phyloP scores from a whole-genome alignment of 2,888 invertebrate species.

The Pristionchus arcanus region DNA sequence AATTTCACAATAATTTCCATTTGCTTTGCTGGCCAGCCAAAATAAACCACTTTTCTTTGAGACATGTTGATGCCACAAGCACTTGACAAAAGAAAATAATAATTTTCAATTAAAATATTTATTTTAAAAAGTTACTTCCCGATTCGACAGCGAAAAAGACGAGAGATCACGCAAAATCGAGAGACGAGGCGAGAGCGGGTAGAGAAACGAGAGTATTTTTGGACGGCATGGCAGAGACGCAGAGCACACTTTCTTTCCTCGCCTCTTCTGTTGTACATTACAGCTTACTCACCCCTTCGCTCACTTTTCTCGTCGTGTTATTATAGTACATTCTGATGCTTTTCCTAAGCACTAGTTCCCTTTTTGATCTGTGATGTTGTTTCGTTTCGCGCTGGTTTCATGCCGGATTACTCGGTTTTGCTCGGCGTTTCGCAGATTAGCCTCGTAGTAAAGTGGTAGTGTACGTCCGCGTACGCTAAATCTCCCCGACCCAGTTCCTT shows the following conservation, averaged over 20 bases:
- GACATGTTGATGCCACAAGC: background rate
- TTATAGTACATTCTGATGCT: background rate
- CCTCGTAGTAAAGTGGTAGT: background rate
- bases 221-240: conserved; percentile 33
- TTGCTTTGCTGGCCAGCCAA: too few relatives aligned
- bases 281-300: conserved; percentile 1
- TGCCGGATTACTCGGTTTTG: background rate
- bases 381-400: background rate
- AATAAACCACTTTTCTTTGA: too few relatives aligned
- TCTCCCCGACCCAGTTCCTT: background rate
- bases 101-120: background rate
- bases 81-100: background rate
- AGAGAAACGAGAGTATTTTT: background rate
- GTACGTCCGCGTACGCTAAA: background rate
- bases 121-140: background rate
- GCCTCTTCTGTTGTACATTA: conserved; percentile 43
- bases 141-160: background rate
- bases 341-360: background rate
- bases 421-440: background rate
- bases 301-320: background rate
- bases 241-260: background rate
- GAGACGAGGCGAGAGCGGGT: conserved; percentile 41
- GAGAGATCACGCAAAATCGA: conserved; percentile 28
- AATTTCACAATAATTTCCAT: too few relatives aligned
- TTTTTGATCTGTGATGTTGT: background rate